Evolutionary conservation across 2,797 vertebrate species (phyloP).

Genomic region (Melopsittacus undulatus): DNA sequence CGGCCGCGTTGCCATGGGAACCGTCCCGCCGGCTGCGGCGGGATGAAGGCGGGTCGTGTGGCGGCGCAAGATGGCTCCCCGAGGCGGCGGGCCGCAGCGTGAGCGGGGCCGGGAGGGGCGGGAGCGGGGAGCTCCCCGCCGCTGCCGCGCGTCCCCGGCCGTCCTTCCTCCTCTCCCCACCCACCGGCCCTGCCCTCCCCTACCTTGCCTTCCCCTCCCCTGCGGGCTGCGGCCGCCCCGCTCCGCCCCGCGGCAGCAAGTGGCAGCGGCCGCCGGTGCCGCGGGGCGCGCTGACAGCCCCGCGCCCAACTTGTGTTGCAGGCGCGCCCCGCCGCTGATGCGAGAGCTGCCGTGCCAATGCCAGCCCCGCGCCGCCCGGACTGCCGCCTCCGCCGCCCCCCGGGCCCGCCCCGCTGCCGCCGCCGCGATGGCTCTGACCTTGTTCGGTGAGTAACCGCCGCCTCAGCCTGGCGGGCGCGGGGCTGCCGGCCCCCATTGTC

Average conservation of each 20-base stretch:
- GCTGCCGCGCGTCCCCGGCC: neutral
- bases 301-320: conserved; percentile 40
- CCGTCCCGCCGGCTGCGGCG: conserved; percentile 53
- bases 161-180: too few relatives aligned
- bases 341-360: conserved; percentile 14
- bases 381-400: neutral
- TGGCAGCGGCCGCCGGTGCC: neutral
- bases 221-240: neutral
- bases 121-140: neutral
- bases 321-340: conserved; percentile 31
- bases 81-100: conserved; percentile 74
- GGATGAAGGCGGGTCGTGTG: conserved; percentile 43
- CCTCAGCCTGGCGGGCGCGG: conserved; percentile 15
- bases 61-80: conserved; percentile 65
- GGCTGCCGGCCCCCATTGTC: conserved; percentile 74
- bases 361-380: neutral
- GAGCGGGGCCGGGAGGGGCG: conserved; percentile 6
- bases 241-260: neutral
- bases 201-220: neutral
- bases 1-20: conserved; percentile 74
- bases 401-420: conserved; percentile 9
- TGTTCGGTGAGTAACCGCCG: conserved; percentile 74
- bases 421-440: conserved; percentile 76
- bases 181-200: neutral
- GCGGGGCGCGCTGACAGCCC: neutral